phyloP scores from a whole-genome alignment of 2,888 invertebrate species.

The Lathronympha strigana region DNA sequence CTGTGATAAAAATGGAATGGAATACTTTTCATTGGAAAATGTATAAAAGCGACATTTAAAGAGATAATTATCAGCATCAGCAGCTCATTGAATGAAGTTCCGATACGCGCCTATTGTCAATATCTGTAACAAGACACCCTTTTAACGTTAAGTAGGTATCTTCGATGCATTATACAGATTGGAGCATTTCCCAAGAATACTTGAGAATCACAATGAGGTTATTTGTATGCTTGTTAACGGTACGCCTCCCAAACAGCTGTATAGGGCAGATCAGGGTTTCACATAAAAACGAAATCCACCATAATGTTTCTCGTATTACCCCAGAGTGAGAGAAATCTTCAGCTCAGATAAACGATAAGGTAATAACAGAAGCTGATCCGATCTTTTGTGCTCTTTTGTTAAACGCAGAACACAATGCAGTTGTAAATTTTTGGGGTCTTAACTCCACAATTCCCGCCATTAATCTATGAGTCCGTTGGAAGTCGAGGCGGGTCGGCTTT shows the following conservation, averaged over 20 bases:
- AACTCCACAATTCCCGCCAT: slow-evolving; percentile 81
- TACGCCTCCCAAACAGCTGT: slow-evolving; percentile 79
- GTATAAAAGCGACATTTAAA: not conserved
- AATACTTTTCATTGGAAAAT: not conserved
- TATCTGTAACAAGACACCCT: slow-evolving; percentile 40
- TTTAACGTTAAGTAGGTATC: slow-evolving; percentile 40
- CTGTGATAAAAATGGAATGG: not conserved
- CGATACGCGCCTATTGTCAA: slow-evolving; percentile 29
- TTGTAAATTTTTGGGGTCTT: slow-evolving; percentile 84
- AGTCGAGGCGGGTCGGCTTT: slow-evolving; percentile 75
- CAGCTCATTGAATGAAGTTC: slow-evolving; percentile 12
- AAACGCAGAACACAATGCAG: slow-evolving; percentile 71
- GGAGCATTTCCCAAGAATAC: slow-evolving; percentile 50
- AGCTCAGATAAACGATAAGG: slow-evolving; percentile 77
- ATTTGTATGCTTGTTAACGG: slow-evolving; percentile 72
- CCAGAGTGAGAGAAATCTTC: slow-evolving; percentile 76
- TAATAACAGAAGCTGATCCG: slow-evolving; percentile 81
- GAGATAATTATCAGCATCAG: slow-evolving; percentile 26
- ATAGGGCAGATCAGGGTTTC: slow-evolving; percentile 56
- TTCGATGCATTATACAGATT: slow-evolving; percentile 37
- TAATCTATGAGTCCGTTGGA: slow-evolving; percentile 80
- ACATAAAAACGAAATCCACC: slow-evolving; percentile 58
- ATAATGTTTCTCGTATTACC: slow-evolving; percentile 77
- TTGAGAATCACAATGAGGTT: slow-evolving; percentile 58
- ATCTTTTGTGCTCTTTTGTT: slow-evolving; percentile 80